phyloP scores from a whole-genome alignment of 2,113 vertebrate species.

The Zosterops lateralis region DNA sequence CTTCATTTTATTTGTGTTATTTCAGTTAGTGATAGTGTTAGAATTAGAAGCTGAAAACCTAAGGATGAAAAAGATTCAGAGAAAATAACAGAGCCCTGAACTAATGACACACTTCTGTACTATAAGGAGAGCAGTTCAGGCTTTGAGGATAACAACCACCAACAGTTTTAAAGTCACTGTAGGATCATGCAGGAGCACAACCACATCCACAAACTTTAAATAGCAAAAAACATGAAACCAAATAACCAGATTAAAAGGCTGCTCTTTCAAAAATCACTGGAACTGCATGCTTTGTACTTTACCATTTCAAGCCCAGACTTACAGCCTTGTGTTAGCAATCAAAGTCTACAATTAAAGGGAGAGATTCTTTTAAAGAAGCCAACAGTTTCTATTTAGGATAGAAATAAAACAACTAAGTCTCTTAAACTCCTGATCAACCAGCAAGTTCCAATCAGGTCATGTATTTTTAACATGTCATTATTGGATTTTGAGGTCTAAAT shows the following conservation, averaged over 20 bases:
- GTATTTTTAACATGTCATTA: background rate
- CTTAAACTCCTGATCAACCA: background rate
- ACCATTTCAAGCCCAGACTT: background rate
- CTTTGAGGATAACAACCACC: background rate
- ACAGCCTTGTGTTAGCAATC: background rate
- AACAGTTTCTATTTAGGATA: background rate
- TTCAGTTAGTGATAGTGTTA: background rate
- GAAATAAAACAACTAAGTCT: background rate
- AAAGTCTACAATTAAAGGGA: constrained; percentile 5
- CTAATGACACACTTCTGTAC: background rate
- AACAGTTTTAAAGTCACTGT: background rate
- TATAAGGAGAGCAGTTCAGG: background rate
- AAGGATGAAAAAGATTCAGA: background rate
- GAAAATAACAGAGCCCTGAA: background rate
- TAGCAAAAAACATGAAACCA: background rate
- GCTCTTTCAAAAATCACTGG: background rate
- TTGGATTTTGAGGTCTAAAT: background rate
- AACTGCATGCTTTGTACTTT: background rate
- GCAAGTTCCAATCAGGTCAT: background rate
- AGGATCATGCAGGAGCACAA: background rate
- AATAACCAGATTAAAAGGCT: background rate
- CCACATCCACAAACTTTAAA: background rate
- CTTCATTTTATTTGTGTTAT: background rate
- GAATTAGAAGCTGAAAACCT: background rate
- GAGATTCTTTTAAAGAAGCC: background rate